Conservation (phyloP, 2,797 vertebrate species). For the Phoxinus dragarum region DNA sequence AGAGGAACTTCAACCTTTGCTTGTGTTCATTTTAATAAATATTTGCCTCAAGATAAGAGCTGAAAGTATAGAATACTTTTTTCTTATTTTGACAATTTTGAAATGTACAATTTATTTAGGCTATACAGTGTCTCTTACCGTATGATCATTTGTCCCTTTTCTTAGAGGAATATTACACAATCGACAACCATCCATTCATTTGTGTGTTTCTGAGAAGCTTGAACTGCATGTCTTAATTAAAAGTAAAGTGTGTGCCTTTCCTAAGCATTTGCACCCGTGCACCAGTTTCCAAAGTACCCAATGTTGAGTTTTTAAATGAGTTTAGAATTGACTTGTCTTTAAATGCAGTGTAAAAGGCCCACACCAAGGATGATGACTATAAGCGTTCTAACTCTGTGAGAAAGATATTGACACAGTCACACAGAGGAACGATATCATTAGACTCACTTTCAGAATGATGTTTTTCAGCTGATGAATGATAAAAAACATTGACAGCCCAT, state of each 20-base stretch:
- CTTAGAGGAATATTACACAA: neutral
- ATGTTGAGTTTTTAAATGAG: neutral
- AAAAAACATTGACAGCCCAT: neutral
- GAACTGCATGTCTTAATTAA: conserved; percentile 1
- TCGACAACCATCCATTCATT: neutral
- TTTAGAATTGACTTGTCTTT: neutral
- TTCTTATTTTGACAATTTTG: neutral
- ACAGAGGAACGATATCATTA: neutral
- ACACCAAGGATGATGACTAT: neutral
- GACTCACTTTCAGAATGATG: neutral
- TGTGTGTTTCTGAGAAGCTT: conserved; percentile 8
- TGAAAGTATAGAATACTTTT: neutral
- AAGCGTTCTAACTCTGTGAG: neutral
- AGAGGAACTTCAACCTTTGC: neutral
- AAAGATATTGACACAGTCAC: neutral
- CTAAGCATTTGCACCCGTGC: conserved; percentile 4
- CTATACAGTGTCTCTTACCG: neutral
- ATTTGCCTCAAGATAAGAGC: neutral
- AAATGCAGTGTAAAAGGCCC: neutral
- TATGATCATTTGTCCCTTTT: neutral
- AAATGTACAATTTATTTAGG: neutral
- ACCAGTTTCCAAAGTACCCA: neutral
- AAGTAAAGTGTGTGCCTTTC: conserved; percentile 30
- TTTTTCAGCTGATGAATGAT: neutral
- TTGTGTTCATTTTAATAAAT: neutral